Evolutionary conservation across 2,797 vertebrate species (phyloP).

Genomic region (Hephaestus fuliginosus): DNA sequence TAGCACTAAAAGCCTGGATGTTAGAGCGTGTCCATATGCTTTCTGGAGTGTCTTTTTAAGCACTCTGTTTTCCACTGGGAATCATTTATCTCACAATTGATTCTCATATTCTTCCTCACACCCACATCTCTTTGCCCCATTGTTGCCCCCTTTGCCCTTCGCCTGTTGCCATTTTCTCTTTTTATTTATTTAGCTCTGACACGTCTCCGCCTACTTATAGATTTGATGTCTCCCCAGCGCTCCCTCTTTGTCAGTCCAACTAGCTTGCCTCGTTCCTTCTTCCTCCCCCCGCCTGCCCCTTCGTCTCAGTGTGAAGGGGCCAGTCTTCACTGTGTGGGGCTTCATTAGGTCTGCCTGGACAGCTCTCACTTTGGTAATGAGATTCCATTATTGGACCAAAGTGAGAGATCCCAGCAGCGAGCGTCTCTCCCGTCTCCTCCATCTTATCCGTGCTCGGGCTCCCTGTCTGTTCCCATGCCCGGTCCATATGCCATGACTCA

Average conservation of each 20-base stretch:
- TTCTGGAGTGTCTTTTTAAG: constrained; percentile 48
- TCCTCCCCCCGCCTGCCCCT: neutral
- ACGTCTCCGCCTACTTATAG: constrained; percentile 75
- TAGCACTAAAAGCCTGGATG: constrained; percentile 73
- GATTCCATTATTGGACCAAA: constrained; percentile 78
- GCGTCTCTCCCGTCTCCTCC: constrained; percentile 36
- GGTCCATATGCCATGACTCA: constrained; percentile 57
- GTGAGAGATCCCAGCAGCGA: constrained; percentile 74
- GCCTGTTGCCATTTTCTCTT: constrained; percentile 54
- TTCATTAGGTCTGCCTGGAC: constrained; percentile 82
- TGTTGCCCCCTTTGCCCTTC: constrained; percentile 47
- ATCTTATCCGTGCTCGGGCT: constrained; percentile 39
- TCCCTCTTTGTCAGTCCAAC: constrained; percentile 54
- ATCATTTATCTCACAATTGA: constrained; percentile 71
- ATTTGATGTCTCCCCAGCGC: constrained; percentile 65
- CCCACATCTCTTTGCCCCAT: constrained; percentile 35
- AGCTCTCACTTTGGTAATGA: constrained; percentile 82
- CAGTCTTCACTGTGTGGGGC: constrained; percentile 71
- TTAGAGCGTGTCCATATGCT: constrained; percentile 45
- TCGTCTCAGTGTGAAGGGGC: constrained; percentile 54
- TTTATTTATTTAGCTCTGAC: constrained; percentile 66
- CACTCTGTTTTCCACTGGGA: constrained; percentile 49
- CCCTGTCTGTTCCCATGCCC: constrained; percentile 28
- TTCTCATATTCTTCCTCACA: constrained; percentile 58
- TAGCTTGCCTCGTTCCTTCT: constrained; percentile 27